Base-by-base conservation (phyloP, 2,797 vertebrate genomes). In the Bovichtus variegatus region DNA sequence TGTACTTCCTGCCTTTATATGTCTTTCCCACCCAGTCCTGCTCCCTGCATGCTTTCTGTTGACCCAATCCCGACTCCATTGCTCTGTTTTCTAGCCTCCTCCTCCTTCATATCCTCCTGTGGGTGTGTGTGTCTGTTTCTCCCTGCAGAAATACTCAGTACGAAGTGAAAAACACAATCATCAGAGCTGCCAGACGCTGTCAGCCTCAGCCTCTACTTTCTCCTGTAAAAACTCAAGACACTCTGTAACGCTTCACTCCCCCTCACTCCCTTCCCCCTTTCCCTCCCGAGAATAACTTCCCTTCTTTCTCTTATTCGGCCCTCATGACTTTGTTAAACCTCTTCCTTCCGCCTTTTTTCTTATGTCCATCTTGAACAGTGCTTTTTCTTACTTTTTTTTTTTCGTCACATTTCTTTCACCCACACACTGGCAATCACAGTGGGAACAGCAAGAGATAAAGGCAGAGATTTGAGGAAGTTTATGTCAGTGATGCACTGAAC, bases 141-240 rank as follows among this genome's bases (percentile, higher is more conserved):
- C 34, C 40, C 25, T 23, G 69, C 78, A 85, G 90, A 81, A 78
- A 87, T 75, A 73, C 85, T 84, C 19, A 47, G 50, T 54, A 65
- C 85, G 74, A 74, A 85, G 71, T 16, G 54, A 71, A 86, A 81
- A 57, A 46, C 54, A 63, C 50, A 80, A 80, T 83, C 77, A 86
- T 87, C 82, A 74, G 54, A 78, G 75, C 78, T 84, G 85, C 61
- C 82, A 86, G 71, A 87, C 64, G 54, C 66, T 80, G 71, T 82
- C 73, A 73, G 23, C 51, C 57, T 71, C 70, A 76, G 53, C 21
- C 55, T 81, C 44, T 57, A 18, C 55, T 76, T 53, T 85, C 72
- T 71, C 69, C 75, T 73, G 40, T 76, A 71, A 79, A 81, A 80
- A 71, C 63, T 78, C 58, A 58, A 75, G 65, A 74, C 62, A 15